Base-by-base conservation (phyloP, 1,140 invertebrate species). In the Nasonia giraulti region DNA sequence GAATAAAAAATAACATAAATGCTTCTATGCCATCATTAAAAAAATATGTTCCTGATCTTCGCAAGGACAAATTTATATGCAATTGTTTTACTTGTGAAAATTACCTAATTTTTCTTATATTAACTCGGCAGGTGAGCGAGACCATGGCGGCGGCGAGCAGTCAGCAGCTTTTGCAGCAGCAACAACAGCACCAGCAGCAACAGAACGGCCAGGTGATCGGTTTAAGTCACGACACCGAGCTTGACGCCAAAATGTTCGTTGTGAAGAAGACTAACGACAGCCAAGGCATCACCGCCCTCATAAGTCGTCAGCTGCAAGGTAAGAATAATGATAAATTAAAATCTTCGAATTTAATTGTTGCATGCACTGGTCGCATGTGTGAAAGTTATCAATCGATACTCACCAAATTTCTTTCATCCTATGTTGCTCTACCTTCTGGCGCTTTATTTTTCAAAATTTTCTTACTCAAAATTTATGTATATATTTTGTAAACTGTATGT, bases 261-360 rank as follows among this genome's bases (percentile, higher is more conserved):
- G 95, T 96, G 20, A 96, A 96, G 93, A 96, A 96, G 90, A 93
- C 94, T 55, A 95, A 95, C 20, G 96, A 96, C 87, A 96, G 95
- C 74, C 95, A 96, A 87, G 96, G 96, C 86, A 95, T 96, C 89
- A 96, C 96, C 80, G 96, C 96, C 47, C 92, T 96, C 80, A 95
- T 96, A 80, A 96, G 96, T 91, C 93, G 96, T 86, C 96, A 96
- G 92, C 91, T 96, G 84, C 96, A 96, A 95, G 96, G 96, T 96
- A 89, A 84, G 11, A 6, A 17, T 44, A 31, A 31, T n/a, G 27
- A 31, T n/a, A 69, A 31, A 17, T 8, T 12, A 2, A 8, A 17
- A n/a, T 31, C 20, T 33, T 33, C 2, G 10, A 71, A 33, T 31
- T 11, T 33, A 71, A 27, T 11, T 27, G 33, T 69, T 23, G 76